phyloP scores from a whole-genome alignment of 2,113 vertebrate genomes.

The Mola mola region DNA sequence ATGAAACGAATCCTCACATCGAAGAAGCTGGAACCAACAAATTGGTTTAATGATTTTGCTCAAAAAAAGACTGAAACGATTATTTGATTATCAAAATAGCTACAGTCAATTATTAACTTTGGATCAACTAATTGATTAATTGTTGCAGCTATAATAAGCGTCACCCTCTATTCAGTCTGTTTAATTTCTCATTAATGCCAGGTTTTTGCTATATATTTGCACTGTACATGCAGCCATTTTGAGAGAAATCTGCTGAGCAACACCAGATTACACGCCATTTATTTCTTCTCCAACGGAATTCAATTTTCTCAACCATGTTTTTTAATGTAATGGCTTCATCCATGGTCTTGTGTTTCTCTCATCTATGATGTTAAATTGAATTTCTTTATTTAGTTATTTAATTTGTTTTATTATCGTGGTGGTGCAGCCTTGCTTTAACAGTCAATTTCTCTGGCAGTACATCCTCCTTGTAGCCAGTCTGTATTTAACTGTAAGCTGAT shows the following conservation, averaged over 20 bases:
- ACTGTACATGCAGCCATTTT: not conserved
- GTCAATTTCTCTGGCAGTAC: not conserved
- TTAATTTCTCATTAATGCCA: too few relatives aligned
- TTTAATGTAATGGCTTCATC: slow-evolving; percentile 4
- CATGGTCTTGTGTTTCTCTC: slow-evolving; percentile 2
- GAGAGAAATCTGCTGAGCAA: not conserved
- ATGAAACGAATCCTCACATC: too few relatives aligned
- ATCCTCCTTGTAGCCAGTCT: not conserved
- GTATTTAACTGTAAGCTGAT: slow-evolving; percentile 2
- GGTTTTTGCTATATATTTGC: not conserved
- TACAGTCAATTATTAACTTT: too few relatives aligned
- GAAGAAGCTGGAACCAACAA: too few relatives aligned
- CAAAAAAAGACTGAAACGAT: too few relatives aligned
- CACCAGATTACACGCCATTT: not conserved
- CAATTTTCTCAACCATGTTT: not conserved
- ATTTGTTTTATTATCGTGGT: slow-evolving; percentile 25
- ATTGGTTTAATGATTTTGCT: too few relatives aligned
- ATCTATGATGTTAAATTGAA: slow-evolving; percentile 17
- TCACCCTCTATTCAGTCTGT: too few relatives aligned
- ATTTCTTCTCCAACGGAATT: not conserved
- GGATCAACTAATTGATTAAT: too few relatives aligned
- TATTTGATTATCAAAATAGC: too few relatives aligned
- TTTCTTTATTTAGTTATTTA: slow-evolving; percentile 32
- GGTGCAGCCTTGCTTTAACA: too few relatives aligned
- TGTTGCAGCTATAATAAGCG: too few relatives aligned